Evolutionary conservation across 2,113 vertebrate species (phyloP), one percentile per base, ranked within the genome.

Genomic region (Ardeotis arabs): DNA sequence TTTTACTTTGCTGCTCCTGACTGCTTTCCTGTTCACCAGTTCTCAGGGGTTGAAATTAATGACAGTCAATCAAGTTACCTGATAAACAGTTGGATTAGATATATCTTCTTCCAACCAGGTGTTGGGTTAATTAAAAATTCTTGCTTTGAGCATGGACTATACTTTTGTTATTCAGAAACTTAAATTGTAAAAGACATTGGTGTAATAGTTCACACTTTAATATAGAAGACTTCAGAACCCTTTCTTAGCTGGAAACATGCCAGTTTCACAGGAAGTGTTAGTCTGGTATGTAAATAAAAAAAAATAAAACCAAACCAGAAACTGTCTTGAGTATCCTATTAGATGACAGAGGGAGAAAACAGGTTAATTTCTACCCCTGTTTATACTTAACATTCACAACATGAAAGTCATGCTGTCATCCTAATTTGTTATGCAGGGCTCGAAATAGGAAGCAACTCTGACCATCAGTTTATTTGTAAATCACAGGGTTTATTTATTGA

Each of bases 281-380:
- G 29, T 84, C 78, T 89, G 89, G 13, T 88, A n/a, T 67, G 94
- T 90, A 95, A 95, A 79, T 44, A 87, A 89, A 45, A 35, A 35
- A 35, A 49, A 5, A 44, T 5, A 56, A 56, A 91, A 37, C 55
- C 67, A 55, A 58, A 63, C 1, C 23, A 67, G 37, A 92, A 96
- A 72, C 77, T 84, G 25, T 94, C 37, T 94, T 20, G 41, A 92
- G 44, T 87, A 90, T 97, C 87, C 55, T 94, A 0, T 84, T 80
- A 96, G 84, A 82, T 91, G 73, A 87, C 94, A 83, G 92, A 97
- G 90, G 94, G 78, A 97, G 95, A 96, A 96, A 94, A 67, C 86
- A 95, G 96, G 77, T 98, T 98, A 98, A 98, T 98, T 98, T 98
- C 98, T 98, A 98, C 98, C 98, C 98, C 98, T 98, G 97, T 95